Evolutionary conservation across 2,113 vertebrate genomes (phyloP).

Genomic region (Cairina moschata): DNA sequence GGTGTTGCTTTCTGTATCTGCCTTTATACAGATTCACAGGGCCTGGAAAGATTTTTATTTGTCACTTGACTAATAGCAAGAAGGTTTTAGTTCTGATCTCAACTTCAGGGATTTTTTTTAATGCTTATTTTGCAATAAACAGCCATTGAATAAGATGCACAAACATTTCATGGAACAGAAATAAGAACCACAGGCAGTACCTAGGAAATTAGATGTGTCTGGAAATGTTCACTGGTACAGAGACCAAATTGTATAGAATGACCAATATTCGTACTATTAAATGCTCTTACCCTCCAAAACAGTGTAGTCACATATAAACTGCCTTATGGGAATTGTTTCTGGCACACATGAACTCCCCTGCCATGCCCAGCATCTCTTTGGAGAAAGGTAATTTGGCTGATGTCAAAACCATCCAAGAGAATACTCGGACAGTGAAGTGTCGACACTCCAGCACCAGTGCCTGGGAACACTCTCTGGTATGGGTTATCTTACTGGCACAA

Average conservation of each 20-base stretch:
- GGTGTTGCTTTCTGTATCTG: not conserved
- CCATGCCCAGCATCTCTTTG: not conserved
- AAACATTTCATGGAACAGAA: not conserved
- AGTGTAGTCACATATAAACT: not conserved
- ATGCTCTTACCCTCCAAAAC: not conserved
- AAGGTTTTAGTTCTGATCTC: not conserved
- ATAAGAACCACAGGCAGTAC: not conserved
- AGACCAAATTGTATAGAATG: not conserved
- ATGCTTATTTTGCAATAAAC: not conserved
- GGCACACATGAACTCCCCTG: not conserved
- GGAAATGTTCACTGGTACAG: rapidly evolving
- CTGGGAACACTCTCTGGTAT: rapidly evolving
- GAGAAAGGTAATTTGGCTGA: not conserved
- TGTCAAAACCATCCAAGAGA: not conserved
- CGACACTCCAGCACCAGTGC: not conserved
- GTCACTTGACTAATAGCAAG: not conserved
- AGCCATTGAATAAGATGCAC: not conserved
- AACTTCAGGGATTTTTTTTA: not conserved
- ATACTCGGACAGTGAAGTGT: not conserved
- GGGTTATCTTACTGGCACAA: not conserved
- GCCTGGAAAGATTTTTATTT: not conserved
- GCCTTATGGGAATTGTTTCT: not conserved
- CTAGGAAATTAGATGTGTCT: not conserved
- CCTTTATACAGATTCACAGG: not conserved
- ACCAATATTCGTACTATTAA: not conserved